phyloP scores from a whole-genome alignment of 2,113 vertebrate genomes.

The Amphilophus citrinellus region DNA sequence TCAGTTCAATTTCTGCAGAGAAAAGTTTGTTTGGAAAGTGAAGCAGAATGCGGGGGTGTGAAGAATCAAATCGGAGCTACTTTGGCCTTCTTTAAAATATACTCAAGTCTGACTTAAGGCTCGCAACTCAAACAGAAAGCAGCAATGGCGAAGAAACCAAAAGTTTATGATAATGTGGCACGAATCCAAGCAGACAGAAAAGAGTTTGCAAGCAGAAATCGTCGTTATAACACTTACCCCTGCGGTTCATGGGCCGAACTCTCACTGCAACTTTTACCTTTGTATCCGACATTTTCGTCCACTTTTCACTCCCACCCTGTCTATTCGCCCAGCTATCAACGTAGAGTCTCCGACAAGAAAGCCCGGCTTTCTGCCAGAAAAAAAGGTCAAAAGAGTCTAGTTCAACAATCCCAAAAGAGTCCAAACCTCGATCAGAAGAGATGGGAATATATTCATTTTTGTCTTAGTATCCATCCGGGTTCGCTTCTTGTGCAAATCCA shows the following conservation, averaged over 20 bases:
- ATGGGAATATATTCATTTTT: slow-evolving; percentile 42
- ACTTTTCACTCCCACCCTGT: slow-evolving; percentile 72
- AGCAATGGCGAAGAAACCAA: slow-evolving; percentile 54
- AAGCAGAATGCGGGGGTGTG: slow-evolving; percentile 45
- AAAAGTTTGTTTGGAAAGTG: slow-evolving; percentile 56
- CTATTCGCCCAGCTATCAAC: slow-evolving; percentile 56
- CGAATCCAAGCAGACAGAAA: slow-evolving; percentile 21
- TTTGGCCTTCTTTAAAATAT: slow-evolving; percentile 13
- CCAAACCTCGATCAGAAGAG: slow-evolving; percentile 51
- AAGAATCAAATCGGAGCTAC: slow-evolving; percentile 8
- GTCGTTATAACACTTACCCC: slow-evolving; percentile 84
- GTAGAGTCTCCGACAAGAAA: slow-evolving; percentile 54
- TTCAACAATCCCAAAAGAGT: slow-evolving; percentile 56
- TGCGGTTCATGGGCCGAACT: slow-evolving; percentile 96
- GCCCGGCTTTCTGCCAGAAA: slow-evolving; percentile 47
- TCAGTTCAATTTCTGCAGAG: slow-evolving; percentile 94
- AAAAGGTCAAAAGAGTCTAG: slow-evolving; percentile 20
- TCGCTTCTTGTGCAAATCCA: slow-evolving; percentile 60
- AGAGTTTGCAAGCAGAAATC: neutral
- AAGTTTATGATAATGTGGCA: slow-evolving; percentile 53
- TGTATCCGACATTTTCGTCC: slow-evolving; percentile 93
- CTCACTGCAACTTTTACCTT: slow-evolving; percentile 98
- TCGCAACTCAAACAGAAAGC: slow-evolving; percentile 25
- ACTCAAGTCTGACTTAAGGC: slow-evolving; percentile 25
- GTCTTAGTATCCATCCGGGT: slow-evolving; percentile 54